Evolutionary conservation across 2,888 invertebrate genomes (phyloP).

Genomic region (Nephrocerus scutellatus): DNA sequence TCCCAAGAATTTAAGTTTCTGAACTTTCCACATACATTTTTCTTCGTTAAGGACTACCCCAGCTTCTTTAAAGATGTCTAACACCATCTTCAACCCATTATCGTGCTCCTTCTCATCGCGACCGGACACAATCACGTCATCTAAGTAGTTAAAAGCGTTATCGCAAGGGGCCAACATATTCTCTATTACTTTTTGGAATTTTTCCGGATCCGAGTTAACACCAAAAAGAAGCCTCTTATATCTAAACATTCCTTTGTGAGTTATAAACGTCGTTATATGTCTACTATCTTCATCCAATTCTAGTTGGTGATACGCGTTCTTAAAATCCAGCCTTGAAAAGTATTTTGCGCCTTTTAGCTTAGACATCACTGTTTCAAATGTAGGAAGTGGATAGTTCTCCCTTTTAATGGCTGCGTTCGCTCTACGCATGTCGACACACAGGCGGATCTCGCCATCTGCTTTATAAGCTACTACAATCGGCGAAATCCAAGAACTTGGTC

Average conservation of each 20-base stretch:
- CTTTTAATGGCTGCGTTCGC: constrained; percentile 30
- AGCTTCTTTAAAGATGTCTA: constrained; percentile 16
- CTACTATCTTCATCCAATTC: constrained; percentile 13
- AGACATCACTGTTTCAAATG: constrained; percentile 22
- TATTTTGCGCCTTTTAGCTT: constrained; percentile 20
- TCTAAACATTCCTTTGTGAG: constrained; percentile 21
- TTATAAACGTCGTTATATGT: constrained; percentile 14
- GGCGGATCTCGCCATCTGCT: constrained; percentile 26
- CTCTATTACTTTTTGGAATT: constrained; percentile 26
- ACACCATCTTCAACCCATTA: constrained; percentile 17
- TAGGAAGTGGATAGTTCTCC: constrained; percentile 19
- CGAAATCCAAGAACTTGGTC: constrained; percentile 33
- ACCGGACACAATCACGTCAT: constrained; percentile 26
- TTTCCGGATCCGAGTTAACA: constrained; percentile 25
- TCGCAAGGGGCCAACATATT: constrained; percentile 25
- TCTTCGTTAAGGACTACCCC: constrained; percentile 26
- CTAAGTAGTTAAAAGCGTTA: constrained; percentile 26
- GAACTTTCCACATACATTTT: constrained; percentile 22
- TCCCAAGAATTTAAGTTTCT: constrained; percentile 21
- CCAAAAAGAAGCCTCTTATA: constrained; percentile 38
- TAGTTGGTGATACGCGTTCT: constrained; percentile 28
- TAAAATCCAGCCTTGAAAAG: constrained; percentile 34
- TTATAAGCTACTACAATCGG: constrained; percentile 32
- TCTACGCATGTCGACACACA: constrained; percentile 37
- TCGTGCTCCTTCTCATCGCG: constrained; percentile 26